Evolutionary conservation across 1,140 invertebrate genomes (phyloP).

Genomic region (Zaprionus taronus): DNA sequence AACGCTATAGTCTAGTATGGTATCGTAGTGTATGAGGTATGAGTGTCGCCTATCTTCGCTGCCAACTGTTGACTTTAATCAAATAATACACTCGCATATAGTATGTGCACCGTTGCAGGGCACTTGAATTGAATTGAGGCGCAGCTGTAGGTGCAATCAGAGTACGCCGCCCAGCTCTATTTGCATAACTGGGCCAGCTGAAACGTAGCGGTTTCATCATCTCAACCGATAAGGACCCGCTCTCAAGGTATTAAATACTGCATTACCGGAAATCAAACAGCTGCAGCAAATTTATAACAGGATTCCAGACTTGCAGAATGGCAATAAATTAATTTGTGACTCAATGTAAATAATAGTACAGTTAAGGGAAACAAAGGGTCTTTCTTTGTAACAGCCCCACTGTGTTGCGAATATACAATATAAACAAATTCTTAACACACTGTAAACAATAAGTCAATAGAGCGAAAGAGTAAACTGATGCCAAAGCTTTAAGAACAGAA

Average conservation of each 20-base stretch:
- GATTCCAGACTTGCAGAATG: slow-evolving; percentile 18
- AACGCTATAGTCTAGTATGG: slow-evolving; percentile 40
- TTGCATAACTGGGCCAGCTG: slow-evolving; percentile 62
- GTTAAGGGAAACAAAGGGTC: not conserved
- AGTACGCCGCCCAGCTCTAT: slow-evolving; percentile 26
- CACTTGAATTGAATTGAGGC: slow-evolving; percentile 46
- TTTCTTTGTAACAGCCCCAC: not conserved
- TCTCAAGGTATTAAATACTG: slow-evolving; percentile 7
- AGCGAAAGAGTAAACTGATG: no score
- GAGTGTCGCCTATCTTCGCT: slow-evolving; percentile 17
- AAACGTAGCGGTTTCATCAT: slow-evolving; percentile 15
- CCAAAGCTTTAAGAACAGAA: not conserved
- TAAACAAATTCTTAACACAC: not conserved
- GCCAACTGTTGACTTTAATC: slow-evolving; percentile 70
- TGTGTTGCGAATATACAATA: not conserved
- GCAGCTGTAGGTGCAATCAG: slow-evolving; percentile 69
- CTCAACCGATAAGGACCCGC: slow-evolving; percentile 19
- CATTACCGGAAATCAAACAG: slow-evolving; percentile 26
- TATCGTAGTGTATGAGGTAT: slow-evolving; percentile 7
- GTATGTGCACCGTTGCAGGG: slow-evolving; percentile 26
- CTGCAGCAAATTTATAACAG: not conserved
- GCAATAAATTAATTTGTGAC: slow-evolving; percentile 29
- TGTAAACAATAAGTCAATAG: not conserved
- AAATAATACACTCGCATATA: slow-evolving; percentile 36
- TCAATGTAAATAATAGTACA: not conserved